Conservation (phyloP, 2,113 vertebrate species). For the Gnathonemus echidnorhynchus region DNA sequence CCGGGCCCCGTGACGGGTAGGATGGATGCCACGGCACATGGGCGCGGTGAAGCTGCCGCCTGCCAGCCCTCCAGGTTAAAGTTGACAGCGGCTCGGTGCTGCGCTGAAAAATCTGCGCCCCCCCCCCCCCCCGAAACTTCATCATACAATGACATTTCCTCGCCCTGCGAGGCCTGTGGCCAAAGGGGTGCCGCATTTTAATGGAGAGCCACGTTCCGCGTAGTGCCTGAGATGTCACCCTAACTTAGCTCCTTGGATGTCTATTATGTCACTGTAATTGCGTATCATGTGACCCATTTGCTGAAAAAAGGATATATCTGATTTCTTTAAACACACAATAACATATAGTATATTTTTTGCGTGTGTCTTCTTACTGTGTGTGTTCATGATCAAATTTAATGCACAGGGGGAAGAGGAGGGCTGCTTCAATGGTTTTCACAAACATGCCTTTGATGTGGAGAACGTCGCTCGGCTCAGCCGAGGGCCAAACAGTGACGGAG, state of each 20-base stretch:
- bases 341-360: neutral
- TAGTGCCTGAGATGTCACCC: neutral
- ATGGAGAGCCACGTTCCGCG: neutral
- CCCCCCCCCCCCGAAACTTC: neutral
- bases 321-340: neutral
- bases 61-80: conserved; percentile 6
- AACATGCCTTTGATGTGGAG: neutral
- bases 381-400: neutral
- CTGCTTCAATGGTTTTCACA: neutral
- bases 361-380: neutral
- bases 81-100: neutral
- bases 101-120: neutral
- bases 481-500: neutral
- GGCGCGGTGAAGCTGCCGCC: neutral
- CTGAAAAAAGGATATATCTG: neutral
- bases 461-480: neutral
- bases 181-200: neutral
- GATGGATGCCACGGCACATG: neutral
- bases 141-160: conserved; percentile 6
- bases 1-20: neutral
- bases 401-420: neutral
- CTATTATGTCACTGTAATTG: neutral
- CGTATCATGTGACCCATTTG: neutral
- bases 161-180: neutral
- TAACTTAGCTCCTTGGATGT: neutral